Evolutionary conservation across 1,140 invertebrate genomes (phyloP), one percentile per base, ranked within the genome.

Genomic region (Saccostrea glomerata): DNA sequence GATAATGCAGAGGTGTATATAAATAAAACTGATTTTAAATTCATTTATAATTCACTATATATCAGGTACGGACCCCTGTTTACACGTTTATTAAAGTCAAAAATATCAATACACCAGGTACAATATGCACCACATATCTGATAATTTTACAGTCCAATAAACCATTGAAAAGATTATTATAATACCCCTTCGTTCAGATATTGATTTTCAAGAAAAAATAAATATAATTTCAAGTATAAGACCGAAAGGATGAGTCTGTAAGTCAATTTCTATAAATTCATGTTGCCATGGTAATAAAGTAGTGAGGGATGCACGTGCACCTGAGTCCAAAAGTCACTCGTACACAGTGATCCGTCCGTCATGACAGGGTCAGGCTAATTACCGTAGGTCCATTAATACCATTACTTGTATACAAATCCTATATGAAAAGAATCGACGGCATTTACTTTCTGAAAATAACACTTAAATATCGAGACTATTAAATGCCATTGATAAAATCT

Each of bases 361-460:
- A n/a, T 6, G n/a, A 63, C 58, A 17, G 25, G 25, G 12, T 11
- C 23, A 25, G 9, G 15, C 15, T 77, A 25, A 30, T 36, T 25
- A 30, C 11, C 25, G 7, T 7, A 15, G 70, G 23, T 25, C 15
- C 70, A 77, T 25, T 77, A 36, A 77, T 36, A 30, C 11, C 11
- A 77, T 73, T 23, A 47, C 47, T 3, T 47, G 47, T 47, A 73
- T 36, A 30, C 23, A 77, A 30, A 77, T 25, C 25, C 30, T 77
- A 36, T 7, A 30, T 77, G 70, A 77, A 77, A 77, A 77, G 70
- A 36, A 13, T 23, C 13, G 66, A 23, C 66, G 13, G 13, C 5
- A 7, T 30, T 77, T 77, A 77, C 70, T 77, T 77, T 77, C 70
- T 77, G 70, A 30, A 77, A 77, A 77, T 77, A 36, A 30, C 30